Base-by-base conservation (phyloP, 2,113 vertebrate genomes). In the Halichoeres trimaculatus region DNA sequence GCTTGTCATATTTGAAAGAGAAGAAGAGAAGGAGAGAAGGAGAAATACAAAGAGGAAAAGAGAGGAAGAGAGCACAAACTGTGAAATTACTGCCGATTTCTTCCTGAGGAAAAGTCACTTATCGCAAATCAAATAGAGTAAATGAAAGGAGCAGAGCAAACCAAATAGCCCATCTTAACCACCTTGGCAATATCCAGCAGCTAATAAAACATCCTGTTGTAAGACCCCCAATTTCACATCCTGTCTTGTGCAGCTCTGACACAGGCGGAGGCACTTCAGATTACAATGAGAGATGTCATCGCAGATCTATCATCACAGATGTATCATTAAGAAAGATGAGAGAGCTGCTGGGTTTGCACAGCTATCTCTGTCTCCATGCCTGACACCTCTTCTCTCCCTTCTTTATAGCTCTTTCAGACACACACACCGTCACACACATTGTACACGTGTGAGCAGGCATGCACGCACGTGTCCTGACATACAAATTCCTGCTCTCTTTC, bases 61-160 rank as follows among this genome's bases (percentile, higher is more conserved):
- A 60, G 1, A 35, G 57, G 70, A 65, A 70, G 61, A 61, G 66
- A 76, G 81, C 62, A 74, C 68, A 80, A 88, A 87, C 77, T 85
- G 78, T 78, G 72, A 80, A 87, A 80, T 79, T 81, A 82, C 69
- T 19, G 64, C 53, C 1, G 45, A 84, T 77, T 88, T 87, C 71
- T 72, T 81, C 53, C 67, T 4, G 50, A 50, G 79, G 59, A 85
- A 86, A 76, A 76, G 69, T 81, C 82, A 77, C 75, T 87, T 81
- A 87, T 80, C 54, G 26, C 86, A 89, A 90, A 87, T 89, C 86
- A 89, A 82, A 87, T 56, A 61, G 60, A 53, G 60, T 74, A 81
- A 90, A 91, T 84, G 78, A 89, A 84, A 85, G 70, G 70, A 89
- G 71, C 71, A 12, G 66, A n/a, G 65, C 70, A 84, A 89, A 87